Conservation (phyloP, 1,140 invertebrate genomes). For the Scaptodrosophila lebanonensis region DNA sequence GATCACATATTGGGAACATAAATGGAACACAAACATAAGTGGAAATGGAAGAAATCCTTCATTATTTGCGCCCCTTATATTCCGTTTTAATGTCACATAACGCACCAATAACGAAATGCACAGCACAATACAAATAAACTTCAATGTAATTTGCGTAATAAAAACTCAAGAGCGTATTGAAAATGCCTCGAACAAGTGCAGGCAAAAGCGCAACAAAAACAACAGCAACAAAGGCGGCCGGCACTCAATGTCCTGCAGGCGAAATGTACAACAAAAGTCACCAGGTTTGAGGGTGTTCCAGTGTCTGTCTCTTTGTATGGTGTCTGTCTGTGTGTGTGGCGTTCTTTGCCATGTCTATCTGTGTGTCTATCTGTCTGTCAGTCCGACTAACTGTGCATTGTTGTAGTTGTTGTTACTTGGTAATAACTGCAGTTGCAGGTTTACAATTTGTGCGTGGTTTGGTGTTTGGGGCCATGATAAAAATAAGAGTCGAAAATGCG, state of each 20-base stretch:
- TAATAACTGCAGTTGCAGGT: conserved; percentile 62
- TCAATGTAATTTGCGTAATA: conserved; percentile 22
- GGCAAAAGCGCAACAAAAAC: conserved; percentile 44
- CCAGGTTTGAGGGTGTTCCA: conserved; percentile 6
- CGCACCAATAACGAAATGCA: no score
- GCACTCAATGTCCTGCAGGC: conserved; percentile 40
- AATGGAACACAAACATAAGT: no score
- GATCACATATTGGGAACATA: no score
- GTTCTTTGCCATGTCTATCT: neutral
- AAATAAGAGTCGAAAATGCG: conserved; percentile 73
- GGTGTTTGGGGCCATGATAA: conserved; percentile 57
- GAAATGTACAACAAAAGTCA: conserved; percentile 47
- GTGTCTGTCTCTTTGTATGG: neutral
- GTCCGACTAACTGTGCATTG: conserved; percentile 1
- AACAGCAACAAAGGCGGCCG: no score
- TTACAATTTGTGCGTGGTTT: conserved; percentile 56
- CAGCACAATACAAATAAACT: no score
- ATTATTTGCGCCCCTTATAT: no score
- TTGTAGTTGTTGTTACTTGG: conserved; percentile 4
- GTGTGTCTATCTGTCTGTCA: conserved; percentile 40
- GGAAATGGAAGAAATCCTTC: no score
- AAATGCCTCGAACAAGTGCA: conserved; percentile 35
- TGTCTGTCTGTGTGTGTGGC: neutral
- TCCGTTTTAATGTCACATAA: no score
- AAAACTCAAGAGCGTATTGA: conserved; percentile 33